Base-by-base conservation (phyloP, 2,797 vertebrate genomes). In the Trachurus trachurus region DNA sequence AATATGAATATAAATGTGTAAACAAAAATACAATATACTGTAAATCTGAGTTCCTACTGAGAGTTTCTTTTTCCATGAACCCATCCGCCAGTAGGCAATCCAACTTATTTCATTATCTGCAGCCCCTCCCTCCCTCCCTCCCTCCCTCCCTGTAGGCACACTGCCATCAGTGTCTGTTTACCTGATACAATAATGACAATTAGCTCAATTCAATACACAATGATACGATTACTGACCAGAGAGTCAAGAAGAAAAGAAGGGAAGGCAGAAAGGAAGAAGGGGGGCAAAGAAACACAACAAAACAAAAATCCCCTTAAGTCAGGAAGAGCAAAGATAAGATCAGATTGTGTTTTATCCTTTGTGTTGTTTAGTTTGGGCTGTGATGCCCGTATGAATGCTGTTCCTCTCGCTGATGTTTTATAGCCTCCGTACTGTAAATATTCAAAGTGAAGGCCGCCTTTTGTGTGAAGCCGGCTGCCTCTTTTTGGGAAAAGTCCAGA, bases 291-390 rank as follows among this genome's bases (percentile, higher is more conserved):
- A 34, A 34, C 31, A 34, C 4, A 68, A 56, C 26, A 1, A 26
- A 26, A 26, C 26, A 73, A 1, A 65, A 78, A 37, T 31, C 17
- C n/a, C n/a, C 59, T 63, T 63, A 58, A 78, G 34, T 61, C 44
- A 66, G 79, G 76, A 83, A 76, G 62, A 40, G 22, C 12, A 1
- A 6, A 29, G 57, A 74, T 67, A 57, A 57, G 37, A 76, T 66
- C 57, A n/a, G 39, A 7, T 21, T 21, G 26, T 5, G n/a, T 79
- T 71, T 69, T 47, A 49, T 40, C 26, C 52, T 49, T 37, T 22
- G 37, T 63, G 13, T 77, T 63, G 71, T 63, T 81, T 37, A 4
- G 54, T 26, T 56, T 63, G 31, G 44, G 31, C 29, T 54, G 16
- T 45, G 7, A 45, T 19, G 6, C 11, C n/a, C 2, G 37, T 15